Percentiles rank a stretch among this genome's conserved stretches.
These are phyloP conservation scores for Cydia pomonella DNA, from an alignment of 1,140 invertebrate genomes.

Conservation along the genomic window DNA sequence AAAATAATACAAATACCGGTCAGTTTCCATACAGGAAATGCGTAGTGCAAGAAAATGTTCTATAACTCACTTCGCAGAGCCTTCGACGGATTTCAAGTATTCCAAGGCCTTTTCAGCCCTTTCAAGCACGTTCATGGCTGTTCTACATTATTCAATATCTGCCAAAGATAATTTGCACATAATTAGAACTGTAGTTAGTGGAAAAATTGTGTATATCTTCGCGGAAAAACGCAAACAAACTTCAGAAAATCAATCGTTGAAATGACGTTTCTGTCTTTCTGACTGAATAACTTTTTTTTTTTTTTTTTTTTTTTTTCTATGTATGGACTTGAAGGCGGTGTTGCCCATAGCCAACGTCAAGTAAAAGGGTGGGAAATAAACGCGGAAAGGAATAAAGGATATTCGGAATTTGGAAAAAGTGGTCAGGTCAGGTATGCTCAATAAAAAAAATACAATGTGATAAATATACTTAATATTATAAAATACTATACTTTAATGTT, in stretches of 20 bases:
- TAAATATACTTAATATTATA: too few relatives aligned
- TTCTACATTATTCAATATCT: conserved; percentile 37
- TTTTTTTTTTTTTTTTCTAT: too few relatives aligned
- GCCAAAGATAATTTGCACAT: conserved; percentile 38
- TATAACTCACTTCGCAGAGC: conserved; percentile 66
- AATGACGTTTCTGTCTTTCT: conserved; percentile 38
- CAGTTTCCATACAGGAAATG: conserved; percentile 38
- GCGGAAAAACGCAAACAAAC: conserved; percentile 50
- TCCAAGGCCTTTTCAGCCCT: conserved; percentile 78
- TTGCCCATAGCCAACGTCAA: too few relatives aligned
- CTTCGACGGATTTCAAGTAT: conserved; percentile 69
- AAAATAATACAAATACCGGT: conserved; percentile 44
- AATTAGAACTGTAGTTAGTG: conserved; percentile 31
- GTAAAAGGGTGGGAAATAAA: too few relatives aligned
- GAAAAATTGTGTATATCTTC: conserved; percentile 40
- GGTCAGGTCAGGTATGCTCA: too few relatives aligned
- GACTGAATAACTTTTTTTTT: not conserved
- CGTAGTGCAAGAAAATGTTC: conserved; percentile 37
- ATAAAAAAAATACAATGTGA: too few relatives aligned
- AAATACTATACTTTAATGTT: too few relatives aligned
- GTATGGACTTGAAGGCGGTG: too few relatives aligned
- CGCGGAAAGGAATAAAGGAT: too few relatives aligned
- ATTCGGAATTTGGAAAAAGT: too few relatives aligned
- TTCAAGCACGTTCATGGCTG: conserved; percentile 74
- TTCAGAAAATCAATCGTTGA: conserved; percentile 49